A percentile compares a stretch with the other conserved stretches of the same genome.
Evolutionary conservation across 2,113 vertebrate species (phyloP).

Genomic region (Psittacula cyanocephala): DNA sequence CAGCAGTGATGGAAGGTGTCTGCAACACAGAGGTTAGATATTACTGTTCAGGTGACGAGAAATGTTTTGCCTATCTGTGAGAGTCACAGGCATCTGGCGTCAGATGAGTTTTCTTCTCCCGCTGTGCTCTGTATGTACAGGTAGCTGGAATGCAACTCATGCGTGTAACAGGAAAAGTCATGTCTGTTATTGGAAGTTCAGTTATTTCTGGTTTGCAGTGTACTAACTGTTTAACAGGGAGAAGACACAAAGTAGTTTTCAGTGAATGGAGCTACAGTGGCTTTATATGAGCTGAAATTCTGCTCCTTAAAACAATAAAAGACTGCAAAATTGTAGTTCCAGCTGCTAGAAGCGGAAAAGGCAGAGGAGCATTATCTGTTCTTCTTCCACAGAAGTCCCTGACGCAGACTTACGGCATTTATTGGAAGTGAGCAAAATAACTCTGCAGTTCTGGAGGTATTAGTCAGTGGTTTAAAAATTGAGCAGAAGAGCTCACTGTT

Average conservation of each 20-base stretch:
- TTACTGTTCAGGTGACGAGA: not conserved
- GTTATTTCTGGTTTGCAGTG: not conserved
- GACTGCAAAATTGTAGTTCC: not conserved
- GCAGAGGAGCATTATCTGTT: not conserved
- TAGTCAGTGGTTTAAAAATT: conserved; percentile 30
- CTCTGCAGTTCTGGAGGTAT: not conserved
- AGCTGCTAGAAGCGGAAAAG: not conserved
- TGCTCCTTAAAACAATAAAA: not conserved
- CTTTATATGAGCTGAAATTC: not conserved
- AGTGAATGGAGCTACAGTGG: not conserved
- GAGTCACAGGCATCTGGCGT: accelerated
- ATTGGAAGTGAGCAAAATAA: not conserved
- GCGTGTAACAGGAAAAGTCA: not conserved
- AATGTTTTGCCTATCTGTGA: not conserved
- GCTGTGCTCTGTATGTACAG: not conserved
- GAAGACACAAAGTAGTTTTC: not conserved
- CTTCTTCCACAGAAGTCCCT: not conserved
- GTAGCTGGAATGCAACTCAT: not conserved
- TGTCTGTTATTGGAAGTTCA: not conserved
- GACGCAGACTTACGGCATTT: not conserved
- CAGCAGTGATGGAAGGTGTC: not conserved
- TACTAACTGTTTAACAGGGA: not conserved
- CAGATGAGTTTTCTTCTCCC: not conserved
- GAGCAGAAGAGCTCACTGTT: not conserved
- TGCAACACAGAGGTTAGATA: not conserved